A percentile compares a stretch with the other conserved stretches of the same genome.
Conservation (phyloP, 2,888 invertebrate species). For the Entomobrya multifasciata region DNA sequence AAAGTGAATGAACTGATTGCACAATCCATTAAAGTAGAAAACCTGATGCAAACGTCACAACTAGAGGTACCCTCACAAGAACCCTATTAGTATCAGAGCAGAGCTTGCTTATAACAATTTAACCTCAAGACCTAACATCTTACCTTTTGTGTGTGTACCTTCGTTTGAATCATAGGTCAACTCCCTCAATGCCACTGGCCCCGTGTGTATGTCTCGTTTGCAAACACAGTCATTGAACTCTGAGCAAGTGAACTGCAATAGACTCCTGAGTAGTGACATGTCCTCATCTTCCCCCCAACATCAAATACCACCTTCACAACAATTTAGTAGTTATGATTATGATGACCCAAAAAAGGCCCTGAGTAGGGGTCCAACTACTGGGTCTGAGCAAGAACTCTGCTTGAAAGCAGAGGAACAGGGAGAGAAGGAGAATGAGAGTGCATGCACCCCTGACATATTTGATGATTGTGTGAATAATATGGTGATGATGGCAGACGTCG, state of each 20-base stretch:
- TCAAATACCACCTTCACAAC: constrained; percentile 21
- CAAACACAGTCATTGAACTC: constrained; percentile 74
- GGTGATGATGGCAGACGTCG: constrained; percentile 4
- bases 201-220: constrained; percentile 71
- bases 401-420: constrained; percentile 69
- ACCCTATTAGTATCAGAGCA: too few species aligned
- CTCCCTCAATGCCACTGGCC: constrained; percentile 74
- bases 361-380: constrained; percentile 38
- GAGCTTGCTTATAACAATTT: background rate
- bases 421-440: constrained; percentile 75
- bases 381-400: constrained; percentile 67
- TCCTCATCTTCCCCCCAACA: constrained; percentile 77
- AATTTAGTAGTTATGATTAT: constrained; percentile 4
- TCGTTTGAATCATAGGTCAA: constrained; percentile 72
- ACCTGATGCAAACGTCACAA: constrained; percentile 74
- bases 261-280: constrained; percentile 71
- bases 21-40: constrained; percentile 75
- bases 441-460: constrained; percentile 69
- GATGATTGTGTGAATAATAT: constrained; percentile 67
- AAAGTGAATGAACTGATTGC: constrained; percentile 78
- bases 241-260: constrained; percentile 76
- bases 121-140: too few species aligned
- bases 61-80: constrained; percentile 77
- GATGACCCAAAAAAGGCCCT: constrained; percentile 65
- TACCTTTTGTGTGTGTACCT: background rate